These are phyloP conservation scores for Watsonalla binaria DNA, from an alignment of 2,888 invertebrate genomes.

Conservation along the genomic window DNA sequence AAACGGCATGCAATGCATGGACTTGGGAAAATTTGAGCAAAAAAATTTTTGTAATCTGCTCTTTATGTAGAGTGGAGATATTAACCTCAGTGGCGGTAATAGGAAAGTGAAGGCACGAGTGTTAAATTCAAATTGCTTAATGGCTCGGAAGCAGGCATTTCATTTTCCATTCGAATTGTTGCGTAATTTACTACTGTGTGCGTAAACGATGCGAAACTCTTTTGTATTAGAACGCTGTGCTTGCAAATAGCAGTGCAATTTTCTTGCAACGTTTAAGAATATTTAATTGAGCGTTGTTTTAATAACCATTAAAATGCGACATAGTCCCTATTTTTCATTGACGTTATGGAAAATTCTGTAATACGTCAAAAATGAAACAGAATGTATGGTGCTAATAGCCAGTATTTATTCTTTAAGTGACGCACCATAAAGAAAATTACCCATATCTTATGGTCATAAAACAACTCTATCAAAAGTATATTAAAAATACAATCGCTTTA, in stretches of 20 bases:
- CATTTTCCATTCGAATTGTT: constrained; percentile 76
- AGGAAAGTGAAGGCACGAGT: constrained; percentile 76
- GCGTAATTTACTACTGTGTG: constrained; percentile 69
- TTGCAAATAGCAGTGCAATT: no score
- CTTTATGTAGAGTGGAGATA: constrained; percentile 25
- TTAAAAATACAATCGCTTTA: constrained; percentile 26
- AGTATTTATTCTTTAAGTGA: neutral
- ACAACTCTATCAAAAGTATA: constrained; percentile 16
- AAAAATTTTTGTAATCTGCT: no score
- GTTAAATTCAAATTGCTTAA: constrained; percentile 77
- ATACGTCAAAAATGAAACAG: no score
- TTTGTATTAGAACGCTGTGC: constrained; percentile 51
- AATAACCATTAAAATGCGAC: no score
- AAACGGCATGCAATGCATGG: no score
- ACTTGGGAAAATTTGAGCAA: no score
- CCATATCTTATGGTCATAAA: neutral
- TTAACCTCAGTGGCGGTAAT: constrained; percentile 65
- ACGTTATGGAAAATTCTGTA: no score
- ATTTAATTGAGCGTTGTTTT: no score
- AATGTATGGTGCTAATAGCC: no score
- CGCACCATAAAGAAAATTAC: constrained; percentile 2
- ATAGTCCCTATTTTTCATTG: no score
- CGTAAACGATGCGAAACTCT: constrained; percentile 53
- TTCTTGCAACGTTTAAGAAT: no score
- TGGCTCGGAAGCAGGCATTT: constrained; percentile 74